Conservation (phyloP, 2,113 vertebrate genomes). For the Phyllostomus hastatus region DNA sequence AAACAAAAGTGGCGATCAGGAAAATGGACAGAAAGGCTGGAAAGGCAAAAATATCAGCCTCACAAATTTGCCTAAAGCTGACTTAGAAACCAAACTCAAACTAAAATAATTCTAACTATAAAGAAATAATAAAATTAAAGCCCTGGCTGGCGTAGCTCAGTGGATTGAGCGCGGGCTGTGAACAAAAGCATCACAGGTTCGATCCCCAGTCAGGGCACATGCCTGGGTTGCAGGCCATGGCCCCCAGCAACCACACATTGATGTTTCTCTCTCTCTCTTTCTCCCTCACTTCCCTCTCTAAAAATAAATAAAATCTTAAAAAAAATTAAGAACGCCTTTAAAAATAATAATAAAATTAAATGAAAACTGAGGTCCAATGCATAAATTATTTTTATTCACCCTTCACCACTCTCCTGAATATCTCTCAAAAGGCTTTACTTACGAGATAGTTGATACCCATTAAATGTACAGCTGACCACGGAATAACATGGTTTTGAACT, state of each 20-base stretch:
- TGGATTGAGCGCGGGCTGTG: too few species aligned
- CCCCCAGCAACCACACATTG: too few species aligned
- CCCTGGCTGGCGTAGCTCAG: too few species aligned
- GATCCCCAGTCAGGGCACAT: too few species aligned
- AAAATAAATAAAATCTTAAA: too few species aligned
- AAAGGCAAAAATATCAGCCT: background rate
- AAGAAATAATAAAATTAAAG: background rate
- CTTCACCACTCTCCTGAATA: background rate
- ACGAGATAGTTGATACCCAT: background rate
- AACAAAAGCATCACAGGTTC: too few species aligned
- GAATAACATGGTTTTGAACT: background rate
- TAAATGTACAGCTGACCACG: background rate
- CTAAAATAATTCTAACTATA: background rate
- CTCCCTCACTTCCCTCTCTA: too few species aligned
- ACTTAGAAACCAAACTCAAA: conserved; percentile 26
- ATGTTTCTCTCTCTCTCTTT: too few species aligned
- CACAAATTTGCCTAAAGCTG: background rate
- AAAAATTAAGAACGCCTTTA: too few species aligned
- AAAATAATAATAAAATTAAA: background rate
- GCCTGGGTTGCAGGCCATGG: too few species aligned
- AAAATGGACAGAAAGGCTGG: background rate
- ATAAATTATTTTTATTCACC: background rate
- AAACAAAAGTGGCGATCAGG: background rate
- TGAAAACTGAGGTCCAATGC: background rate
- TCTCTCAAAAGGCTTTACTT: background rate